phyloP scores from a whole-genome alignment of 2,113 vertebrate genomes.

The Sisor rabdophorus region DNA sequence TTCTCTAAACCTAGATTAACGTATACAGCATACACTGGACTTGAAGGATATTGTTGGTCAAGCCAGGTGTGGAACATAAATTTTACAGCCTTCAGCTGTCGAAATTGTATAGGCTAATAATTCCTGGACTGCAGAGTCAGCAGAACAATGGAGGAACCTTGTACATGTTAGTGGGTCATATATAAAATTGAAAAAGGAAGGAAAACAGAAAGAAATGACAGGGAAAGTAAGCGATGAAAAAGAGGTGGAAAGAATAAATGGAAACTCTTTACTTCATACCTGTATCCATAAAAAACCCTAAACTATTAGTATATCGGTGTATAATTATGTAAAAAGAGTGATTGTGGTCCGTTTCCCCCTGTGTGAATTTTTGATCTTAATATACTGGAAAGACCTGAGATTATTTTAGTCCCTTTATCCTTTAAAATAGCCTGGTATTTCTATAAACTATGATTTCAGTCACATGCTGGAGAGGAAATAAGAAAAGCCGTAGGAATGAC shows the following conservation, averaged over 20 bases:
- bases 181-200: background rate
- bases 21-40: background rate
- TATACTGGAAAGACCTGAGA: background rate
- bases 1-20: background rate
- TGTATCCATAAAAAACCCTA: too few species aligned
- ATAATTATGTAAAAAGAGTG: too few species aligned
- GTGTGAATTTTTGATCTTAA: background rate
- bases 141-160: background rate
- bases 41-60: background rate
- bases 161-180: conserved; percentile 10
- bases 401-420: background rate
- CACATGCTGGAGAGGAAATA: background rate
- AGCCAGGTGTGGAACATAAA: background rate
- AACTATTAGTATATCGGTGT: too few species aligned
- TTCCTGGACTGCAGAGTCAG: background rate
- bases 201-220: background rate
- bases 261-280: too few species aligned
- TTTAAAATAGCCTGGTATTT: background rate
- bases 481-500: background rate
- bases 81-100: background rate
- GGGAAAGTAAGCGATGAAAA: background rate
- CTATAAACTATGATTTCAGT: background rate
- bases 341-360: too few species aligned
- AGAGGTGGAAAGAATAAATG: background rate
- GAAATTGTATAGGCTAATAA: conserved; percentile 11